Evolutionary conservation across 2,888 invertebrate genomes (phyloP), one percentile per base, ranked within the genome.

Genomic region (Euzetes globulus): DNA sequence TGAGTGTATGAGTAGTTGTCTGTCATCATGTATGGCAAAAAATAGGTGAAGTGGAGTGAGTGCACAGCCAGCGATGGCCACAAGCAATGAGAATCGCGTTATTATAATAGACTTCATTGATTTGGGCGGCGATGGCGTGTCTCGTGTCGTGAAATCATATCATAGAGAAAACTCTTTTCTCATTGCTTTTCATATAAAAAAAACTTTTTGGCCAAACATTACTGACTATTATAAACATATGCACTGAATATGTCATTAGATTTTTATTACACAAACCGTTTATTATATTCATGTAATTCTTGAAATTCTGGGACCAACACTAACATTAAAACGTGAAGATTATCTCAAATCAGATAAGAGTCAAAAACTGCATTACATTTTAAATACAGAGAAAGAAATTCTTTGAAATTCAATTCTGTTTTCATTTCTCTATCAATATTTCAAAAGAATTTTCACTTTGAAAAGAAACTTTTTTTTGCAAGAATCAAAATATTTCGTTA

Each of bases 41-140:
- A 41, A 41, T 41, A 41, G 41, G 41, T 41, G 41, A 55, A 55
- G 25, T 25, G 55, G 22, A 50, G 55, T 7, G 22, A 55, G 55
- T 58, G 13, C 27, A 27, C 22, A 55, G 6, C 11, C 55, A 58
- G 27, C 17, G 27, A 58, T 58, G 58, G 27, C 58, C 58, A 22
- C 55, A 55, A n/a, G 29, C 27, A 29, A 27, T 58, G 70, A 29
- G 45, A 45, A 37, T 37, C 25, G 70, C 45, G 19, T 47, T 70
- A 47, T 70, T 41, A 41, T 41, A 41, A 41, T 41, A 41, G 29
- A 47, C 25, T 19, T 68, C 68, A 47, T 47, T 70, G 70, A 47
- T 70, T 52, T 72, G 72, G 55, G 72, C 52, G 72, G 37, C 15
- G 41, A 58, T 72, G 72, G 72, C 72, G 55, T 72, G 72, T 70